Conservation (phyloP, 2,888 invertebrate genomes). For the Coecobrya sp. region DNA sequence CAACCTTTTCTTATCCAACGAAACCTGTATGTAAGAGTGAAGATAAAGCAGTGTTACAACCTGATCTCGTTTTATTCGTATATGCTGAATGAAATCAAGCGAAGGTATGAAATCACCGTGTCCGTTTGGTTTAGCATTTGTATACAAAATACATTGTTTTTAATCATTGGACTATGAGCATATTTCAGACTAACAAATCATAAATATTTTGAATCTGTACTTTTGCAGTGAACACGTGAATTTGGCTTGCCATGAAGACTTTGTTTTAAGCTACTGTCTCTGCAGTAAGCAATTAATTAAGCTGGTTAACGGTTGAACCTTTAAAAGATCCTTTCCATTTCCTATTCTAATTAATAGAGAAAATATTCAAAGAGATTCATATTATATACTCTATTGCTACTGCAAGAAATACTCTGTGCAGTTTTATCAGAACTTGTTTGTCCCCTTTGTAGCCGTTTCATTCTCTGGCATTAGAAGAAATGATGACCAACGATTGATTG, state of each 20-base stretch:
- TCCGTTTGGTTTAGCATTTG: not conserved
- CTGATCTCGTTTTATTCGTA: constrained; percentile 53
- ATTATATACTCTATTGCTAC: not conserved
- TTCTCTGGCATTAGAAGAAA: too few species aligned
- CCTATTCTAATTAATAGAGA: constrained; percentile 72
- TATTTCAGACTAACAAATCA: too few species aligned
- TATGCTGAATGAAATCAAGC: not conserved
- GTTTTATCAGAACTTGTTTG: constrained; percentile 58
- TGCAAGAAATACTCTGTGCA: not conserved
- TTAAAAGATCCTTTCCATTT: constrained; percentile 56
- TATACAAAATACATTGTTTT: too few species aligned
- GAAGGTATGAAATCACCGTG: not conserved
- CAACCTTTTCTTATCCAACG: not conserved
- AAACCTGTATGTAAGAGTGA: not conserved
- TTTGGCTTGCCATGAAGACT: not conserved
- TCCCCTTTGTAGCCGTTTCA: not conserved
- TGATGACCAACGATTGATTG: constrained; percentile 5
- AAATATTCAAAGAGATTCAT: constrained; percentile 6
- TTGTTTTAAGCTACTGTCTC: not conserved
- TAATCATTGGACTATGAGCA: too few species aligned
- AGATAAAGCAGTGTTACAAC: constrained; percentile 24
- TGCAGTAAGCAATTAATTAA: constrained; percentile 6
- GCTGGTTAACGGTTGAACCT: constrained; percentile 48
- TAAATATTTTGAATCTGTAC: too few species aligned
- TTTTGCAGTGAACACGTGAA: too few species aligned